Base-by-base conservation (phyloP, 2,888 invertebrate genomes). In the Coremacera marginata region DNA sequence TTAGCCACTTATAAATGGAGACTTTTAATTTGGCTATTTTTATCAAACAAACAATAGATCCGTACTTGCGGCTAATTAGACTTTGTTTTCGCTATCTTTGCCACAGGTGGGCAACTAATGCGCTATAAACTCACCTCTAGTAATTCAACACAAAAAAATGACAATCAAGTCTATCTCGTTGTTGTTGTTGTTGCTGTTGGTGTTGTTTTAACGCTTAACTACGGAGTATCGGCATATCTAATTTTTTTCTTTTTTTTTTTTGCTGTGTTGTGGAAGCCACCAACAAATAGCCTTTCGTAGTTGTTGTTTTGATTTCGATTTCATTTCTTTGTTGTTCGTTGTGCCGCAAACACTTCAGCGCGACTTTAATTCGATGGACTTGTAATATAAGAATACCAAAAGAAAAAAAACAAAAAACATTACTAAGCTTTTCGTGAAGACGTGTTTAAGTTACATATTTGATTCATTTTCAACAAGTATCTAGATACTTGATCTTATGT, bases 251-350 rank as follows among this genome's bases (percentile, higher is more conserved):
- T 60, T 57, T 16, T 63, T 63, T 65, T 52, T 51, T 8, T 51
- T 70, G 25, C 22, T 52, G 52, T 37, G 22, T 65, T 5, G 68
- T 44, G 68, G 34, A 14, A 49, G 37, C 67, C 67, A 27, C 34
- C 65, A 34, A 34, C 65, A 37, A 34, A 22, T 19, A 22, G 19
- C 49, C 34, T 25, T 25, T 49, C 25, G 34, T 37, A 14, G 68
- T 55, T 75, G 31, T 75, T 57, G 68, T 68, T 75, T 60, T 75
- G 63, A 55, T 52, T 67, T 55, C 70, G 81, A 81, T 80, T 83
- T 81, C 86, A 84, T 86, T 84, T 84, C 86, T 80, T 80, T 81
- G 82, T 84, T 83, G 86, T 83, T 80, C 81, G 86, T 82, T 81
- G 84, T 78, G 81, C 82, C 82, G 82, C 75, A 78, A 83, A 82